A percentile compares a stretch with the other conserved stretches of the same genome.
phyloP scores from a whole-genome alignment of 2,797 vertebrate species.

The Semotilus atromaculatus region DNA sequence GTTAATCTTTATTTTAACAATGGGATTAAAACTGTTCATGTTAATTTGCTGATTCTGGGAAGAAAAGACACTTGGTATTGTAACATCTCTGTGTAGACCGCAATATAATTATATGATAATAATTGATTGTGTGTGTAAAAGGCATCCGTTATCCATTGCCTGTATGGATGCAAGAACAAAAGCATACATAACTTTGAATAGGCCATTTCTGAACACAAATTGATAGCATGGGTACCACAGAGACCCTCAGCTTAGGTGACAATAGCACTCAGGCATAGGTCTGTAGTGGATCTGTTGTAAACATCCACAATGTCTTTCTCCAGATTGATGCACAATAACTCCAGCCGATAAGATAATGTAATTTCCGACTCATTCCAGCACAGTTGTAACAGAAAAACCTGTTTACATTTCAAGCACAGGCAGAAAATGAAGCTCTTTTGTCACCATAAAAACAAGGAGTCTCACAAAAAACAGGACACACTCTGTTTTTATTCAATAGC shows the following conservation, averaged over 20 bases:
- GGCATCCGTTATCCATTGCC: neutral
- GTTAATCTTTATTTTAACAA: neutral
- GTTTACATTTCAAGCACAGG: conserved; percentile 61
- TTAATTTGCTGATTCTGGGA: neutral
- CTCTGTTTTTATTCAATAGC: conserved; percentile 11
- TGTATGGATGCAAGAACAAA: conserved; percentile 60
- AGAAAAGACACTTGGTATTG: neutral
- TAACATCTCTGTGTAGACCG: neutral
- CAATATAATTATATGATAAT: conserved; percentile 8
- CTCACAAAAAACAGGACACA: conserved; percentile 22
- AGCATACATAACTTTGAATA: conserved; percentile 61
- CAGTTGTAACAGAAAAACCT: conserved; percentile 66
- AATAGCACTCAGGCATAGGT: conserved; percentile 18
- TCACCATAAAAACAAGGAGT: conserved; percentile 26
- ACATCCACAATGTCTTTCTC: conserved; percentile 47
- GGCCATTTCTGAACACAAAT: conserved; percentile 43
- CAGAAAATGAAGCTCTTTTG: conserved; percentile 31
- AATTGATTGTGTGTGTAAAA: conserved; percentile 1
- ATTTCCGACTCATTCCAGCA: conserved; percentile 45
- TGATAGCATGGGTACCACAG: conserved; percentile 30
- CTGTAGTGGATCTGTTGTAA: conserved; percentile 13
- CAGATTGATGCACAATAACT: conserved; percentile 53
- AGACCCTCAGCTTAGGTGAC: neutral
- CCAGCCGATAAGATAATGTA: conserved; percentile 70
- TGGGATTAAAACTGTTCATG: neutral